phyloP scores from a whole-genome alignment of 1,140 invertebrate genomes.

The Oscheius sp. region DNA sequence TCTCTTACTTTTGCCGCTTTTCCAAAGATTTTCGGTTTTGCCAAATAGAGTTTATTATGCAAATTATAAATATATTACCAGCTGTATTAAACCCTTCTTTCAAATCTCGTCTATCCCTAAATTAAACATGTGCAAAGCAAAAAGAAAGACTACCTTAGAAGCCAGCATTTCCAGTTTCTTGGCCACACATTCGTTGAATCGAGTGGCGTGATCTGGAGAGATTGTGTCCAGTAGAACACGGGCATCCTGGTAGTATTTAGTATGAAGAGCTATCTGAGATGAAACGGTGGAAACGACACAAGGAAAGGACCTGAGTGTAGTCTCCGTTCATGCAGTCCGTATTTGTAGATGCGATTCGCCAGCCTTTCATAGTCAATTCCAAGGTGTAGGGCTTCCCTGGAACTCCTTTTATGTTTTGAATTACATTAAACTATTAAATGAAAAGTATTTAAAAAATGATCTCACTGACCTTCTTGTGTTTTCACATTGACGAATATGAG shows the following conservation, averaged over 20 bases:
- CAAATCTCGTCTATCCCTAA: no score
- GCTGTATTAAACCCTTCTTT: no score
- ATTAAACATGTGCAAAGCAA: no score
- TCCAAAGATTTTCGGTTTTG: no score
- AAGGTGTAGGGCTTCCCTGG: constrained; percentile 55
- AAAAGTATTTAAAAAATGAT: constrained; percentile 8
- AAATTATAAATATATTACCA: no score
- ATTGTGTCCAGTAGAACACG: constrained; percentile 48
- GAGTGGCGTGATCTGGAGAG: constrained; percentile 44
- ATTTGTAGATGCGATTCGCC: constrained; percentile 54
- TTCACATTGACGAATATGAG: constrained; percentile 60
- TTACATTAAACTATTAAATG: background rate
- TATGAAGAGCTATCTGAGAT: constrained; percentile 54
- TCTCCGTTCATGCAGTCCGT: constrained; percentile 59
- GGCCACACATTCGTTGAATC: constrained; percentile 51
- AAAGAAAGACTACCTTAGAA: no score
- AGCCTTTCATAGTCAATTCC: constrained; percentile 60
- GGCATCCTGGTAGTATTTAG: constrained; percentile 54
- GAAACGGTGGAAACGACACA: background rate
- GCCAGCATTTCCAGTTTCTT: constrained; percentile 28
- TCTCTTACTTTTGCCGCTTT: no score
- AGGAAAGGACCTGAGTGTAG: constrained; percentile 45
- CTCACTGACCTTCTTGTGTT: constrained; percentile 49
- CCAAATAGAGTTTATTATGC: no score
- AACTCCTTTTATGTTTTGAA: constrained; percentile 16